Percentiles rank a stretch among this genome's conserved stretches.
Conservation (phyloP, 2,113 vertebrate species). For the Eolophus roseicapilla region DNA sequence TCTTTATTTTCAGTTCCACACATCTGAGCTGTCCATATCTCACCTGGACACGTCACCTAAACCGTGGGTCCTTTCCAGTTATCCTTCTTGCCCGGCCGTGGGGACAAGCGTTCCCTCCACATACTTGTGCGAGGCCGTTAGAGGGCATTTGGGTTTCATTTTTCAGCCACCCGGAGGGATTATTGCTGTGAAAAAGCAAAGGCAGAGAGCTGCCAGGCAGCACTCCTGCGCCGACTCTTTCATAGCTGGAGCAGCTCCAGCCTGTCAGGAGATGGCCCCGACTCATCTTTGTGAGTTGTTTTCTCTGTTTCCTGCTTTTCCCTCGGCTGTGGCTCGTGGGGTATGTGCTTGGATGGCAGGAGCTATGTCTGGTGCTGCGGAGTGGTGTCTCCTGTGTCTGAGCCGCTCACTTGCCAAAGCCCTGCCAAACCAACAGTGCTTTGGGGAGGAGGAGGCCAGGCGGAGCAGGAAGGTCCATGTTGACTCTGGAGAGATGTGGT, state of each 20-base stretch:
- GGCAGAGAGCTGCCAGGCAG: not conserved
- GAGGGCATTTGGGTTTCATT: slow-evolving; percentile 54
- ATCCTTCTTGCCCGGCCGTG: fast-evolving
- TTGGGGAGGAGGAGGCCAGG: not conserved
- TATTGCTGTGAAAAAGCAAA: not conserved
- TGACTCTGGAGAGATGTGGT: slow-evolving; percentile 1
- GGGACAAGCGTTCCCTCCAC: not conserved
- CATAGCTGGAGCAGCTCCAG: not conserved
- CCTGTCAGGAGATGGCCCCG: not conserved
- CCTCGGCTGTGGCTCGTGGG: not conserved
- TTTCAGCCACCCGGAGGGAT: not conserved
- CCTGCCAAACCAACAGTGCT: slow-evolving; percentile 15
- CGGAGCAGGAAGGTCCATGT: not conserved
- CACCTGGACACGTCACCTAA: not conserved
- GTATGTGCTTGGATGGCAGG: not conserved
- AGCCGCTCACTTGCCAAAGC: not conserved
- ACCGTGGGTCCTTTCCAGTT: not conserved
- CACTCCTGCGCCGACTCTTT: not conserved
- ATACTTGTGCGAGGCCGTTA: not conserved
- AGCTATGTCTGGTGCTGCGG: not conserved
- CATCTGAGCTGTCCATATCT: not conserved
- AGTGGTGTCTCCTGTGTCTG: not conserved
- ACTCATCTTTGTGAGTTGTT: not conserved
- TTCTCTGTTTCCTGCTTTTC: not conserved
- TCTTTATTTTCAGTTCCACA: slow-evolving; percentile 14